phyloP scores from a whole-genome alignment of 2,888 invertebrate species.

The Trilocha varians region DNA sequence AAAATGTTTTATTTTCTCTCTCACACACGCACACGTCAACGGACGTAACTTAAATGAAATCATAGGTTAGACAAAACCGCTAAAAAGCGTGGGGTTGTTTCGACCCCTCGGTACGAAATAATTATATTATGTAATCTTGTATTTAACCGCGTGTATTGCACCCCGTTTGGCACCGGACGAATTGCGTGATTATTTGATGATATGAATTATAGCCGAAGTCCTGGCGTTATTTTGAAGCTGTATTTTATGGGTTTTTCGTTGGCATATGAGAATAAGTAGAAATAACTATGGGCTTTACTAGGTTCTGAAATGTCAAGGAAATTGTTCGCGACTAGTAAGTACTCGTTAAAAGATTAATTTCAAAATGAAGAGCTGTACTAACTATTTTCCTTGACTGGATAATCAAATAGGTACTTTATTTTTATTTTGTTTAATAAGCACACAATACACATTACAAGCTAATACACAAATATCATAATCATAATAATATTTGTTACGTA shows the following conservation, averaged over 20 bases:
- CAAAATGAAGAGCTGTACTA: too few relatives aligned
- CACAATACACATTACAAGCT: too few relatives aligned
- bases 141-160: conserved; percentile 29
- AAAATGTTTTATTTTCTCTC: too few relatives aligned
- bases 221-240: background rate
- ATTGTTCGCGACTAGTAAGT: too few relatives aligned
- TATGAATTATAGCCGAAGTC: background rate
- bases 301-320: too few relatives aligned
- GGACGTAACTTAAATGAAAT: conserved; percentile 34
- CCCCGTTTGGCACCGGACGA: background rate
- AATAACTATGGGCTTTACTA: too few relatives aligned
- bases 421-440: too few relatives aligned
- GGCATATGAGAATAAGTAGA: background rate
- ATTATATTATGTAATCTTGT: conserved; percentile 63
- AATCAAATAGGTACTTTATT: too few relatives aligned
- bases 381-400: too few relatives aligned
- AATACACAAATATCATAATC: too few relatives aligned
- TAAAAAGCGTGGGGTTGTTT: conserved; percentile 39
- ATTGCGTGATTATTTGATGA: background rate
- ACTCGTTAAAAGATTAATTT: too few relatives aligned
- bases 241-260: background rate
- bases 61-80: conserved; percentile 38
- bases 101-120: conserved; percentile 34
- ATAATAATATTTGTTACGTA: too few relatives aligned
- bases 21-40: conserved; percentile 15